These are phyloP conservation scores for Alectura lathami DNA, from an alignment of 2,113 vertebrate genomes.

Conservation along the genomic window DNA sequence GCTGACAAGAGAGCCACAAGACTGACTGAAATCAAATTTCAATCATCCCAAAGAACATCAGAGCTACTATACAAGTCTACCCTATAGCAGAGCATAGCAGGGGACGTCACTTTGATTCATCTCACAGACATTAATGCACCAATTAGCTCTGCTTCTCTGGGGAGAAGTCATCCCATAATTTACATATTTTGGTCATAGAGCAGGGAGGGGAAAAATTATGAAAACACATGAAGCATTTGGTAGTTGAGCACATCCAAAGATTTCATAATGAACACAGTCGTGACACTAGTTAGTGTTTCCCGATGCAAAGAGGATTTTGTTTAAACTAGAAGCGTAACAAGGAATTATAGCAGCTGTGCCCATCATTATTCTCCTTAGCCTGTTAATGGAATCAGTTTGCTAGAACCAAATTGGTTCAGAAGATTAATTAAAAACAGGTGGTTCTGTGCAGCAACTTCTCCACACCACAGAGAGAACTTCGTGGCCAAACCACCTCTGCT, in stretches of 20 bases:
- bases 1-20: not conserved
- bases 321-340: constrained; percentile 22
- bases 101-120: not conserved
- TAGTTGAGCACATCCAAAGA: not conserved
- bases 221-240: not conserved
- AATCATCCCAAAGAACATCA: not conserved
- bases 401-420: constrained; percentile 31
- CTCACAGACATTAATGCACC: not conserved
- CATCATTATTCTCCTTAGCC: constrained; percentile 51
- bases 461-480: not conserved
- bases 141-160: not conserved
- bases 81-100: not conserved
- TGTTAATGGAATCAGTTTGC: constrained; percentile 33
- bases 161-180: not conserved
- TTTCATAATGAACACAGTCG: not conserved
- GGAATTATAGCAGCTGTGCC: constrained; percentile 53
- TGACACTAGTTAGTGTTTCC: constrained; percentile 8
- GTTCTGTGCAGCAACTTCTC: not conserved
- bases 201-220: not conserved
- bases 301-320: constrained; percentile 42
- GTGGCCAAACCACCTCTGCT: not conserved
- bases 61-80: not conserved
- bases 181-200: not conserved
- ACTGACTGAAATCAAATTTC: not conserved
- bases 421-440: constrained; percentile 54